Conservation (phyloP, 2,113 vertebrate species). For the Ptilonorhynchus violaceus region DNA sequence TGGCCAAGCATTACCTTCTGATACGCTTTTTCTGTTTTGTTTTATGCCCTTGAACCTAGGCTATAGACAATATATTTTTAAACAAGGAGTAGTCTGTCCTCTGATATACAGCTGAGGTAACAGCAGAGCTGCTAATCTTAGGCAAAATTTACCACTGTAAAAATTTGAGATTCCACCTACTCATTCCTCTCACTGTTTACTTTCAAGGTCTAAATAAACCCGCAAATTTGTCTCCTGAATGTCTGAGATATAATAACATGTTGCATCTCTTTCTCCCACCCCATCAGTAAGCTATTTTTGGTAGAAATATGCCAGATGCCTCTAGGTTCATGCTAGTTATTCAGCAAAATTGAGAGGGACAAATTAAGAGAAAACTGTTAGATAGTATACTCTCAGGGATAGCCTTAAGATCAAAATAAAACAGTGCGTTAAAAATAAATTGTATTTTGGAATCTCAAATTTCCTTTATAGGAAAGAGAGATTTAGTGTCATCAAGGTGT, state of each 20-base stretch:
- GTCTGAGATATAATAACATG: neutral
- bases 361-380: neutral
- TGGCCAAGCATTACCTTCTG: neutral
- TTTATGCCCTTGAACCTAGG: neutral
- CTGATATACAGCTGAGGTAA: neutral
- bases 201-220: neutral
- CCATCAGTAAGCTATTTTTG: neutral
- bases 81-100: neutral
- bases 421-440: neutral
- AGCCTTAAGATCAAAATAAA: neutral
- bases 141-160: neutral
- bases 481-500: neutral
- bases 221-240: neutral
- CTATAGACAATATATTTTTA: neutral
- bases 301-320: neutral
- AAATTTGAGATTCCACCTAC: neutral
- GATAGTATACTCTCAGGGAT: neutral
- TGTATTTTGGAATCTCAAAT: neutral
- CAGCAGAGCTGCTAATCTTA: neutral
- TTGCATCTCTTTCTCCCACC: neutral
- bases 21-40: neutral
- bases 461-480: neutral
- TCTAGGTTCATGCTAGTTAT: neutral
- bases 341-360: neutral
- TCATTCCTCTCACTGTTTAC: neutral